These are phyloP conservation scores for Fragum sueziense DNA, from an alignment of 2,888 invertebrate species.

Conservation along the genomic window DNA sequence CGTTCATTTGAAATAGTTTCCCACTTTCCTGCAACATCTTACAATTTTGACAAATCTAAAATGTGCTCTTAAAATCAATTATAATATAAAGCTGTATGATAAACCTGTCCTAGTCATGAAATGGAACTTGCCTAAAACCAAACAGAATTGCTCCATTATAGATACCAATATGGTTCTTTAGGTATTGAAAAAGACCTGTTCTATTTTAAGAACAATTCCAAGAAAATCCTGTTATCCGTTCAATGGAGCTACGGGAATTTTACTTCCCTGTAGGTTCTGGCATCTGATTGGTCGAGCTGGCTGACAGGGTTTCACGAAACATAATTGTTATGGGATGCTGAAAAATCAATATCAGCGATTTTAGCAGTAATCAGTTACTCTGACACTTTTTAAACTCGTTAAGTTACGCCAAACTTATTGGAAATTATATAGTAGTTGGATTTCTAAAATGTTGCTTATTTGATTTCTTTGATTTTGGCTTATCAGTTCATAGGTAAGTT, in stretches of 20 bases:
- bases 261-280: conserved; percentile 48
- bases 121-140: no score
- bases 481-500: no score
- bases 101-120: no score
- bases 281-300: conserved; percentile 49
- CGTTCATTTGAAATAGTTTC: no score
- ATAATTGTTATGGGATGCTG: conserved; percentile 6
- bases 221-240: background rate
- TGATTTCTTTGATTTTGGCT: no score
- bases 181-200: background rate
- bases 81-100: no score
- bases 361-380: background rate
- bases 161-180: background rate
- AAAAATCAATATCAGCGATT: conserved; percentile 22
- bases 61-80: background rate
- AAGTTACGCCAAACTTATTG: background rate
- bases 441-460: no score
- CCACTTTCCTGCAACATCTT: no score
- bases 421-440: no score
- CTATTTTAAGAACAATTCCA: conserved; percentile 23
- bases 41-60: no score
- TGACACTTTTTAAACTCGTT: conserved; percentile 8
- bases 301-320: conserved; percentile 10
- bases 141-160: no score
- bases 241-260: conserved; percentile 35